Percentiles rank a stretch among this genome's conserved stretches.
Conservation (phyloP, 2,888 invertebrate species). For the Notodonta ziczac region DNA sequence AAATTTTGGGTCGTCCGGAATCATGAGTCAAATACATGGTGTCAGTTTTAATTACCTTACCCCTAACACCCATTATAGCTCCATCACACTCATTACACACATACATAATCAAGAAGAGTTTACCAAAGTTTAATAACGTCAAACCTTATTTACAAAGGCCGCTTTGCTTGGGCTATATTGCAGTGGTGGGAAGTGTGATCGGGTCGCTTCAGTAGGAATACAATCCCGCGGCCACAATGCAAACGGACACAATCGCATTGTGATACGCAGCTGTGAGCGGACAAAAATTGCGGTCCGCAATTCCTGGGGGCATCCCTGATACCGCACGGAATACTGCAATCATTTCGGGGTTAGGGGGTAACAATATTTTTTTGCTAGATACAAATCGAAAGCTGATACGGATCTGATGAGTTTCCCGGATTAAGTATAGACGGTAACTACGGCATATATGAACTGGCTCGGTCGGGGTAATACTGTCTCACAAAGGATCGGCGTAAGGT, state of each 20-base stretch:
- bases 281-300: slow-evolving; percentile 9
- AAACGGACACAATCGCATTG: slow-evolving; percentile 41
- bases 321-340: slow-evolving; percentile 9
- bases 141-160: slow-evolving; percentile 31
- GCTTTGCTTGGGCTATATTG: slow-evolving; percentile 31
- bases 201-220: slow-evolving; percentile 28
- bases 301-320: slow-evolving; percentile 9
- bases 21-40: too few relatives aligned
- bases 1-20: too few relatives aligned
- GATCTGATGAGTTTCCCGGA: too few relatives aligned
- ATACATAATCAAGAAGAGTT: background rate
- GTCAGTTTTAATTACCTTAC: too few relatives aligned
- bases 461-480: too few relatives aligned
- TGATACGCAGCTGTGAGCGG: slow-evolving; percentile 22
- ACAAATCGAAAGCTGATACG: too few relatives aligned
- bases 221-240: slow-evolving; percentile 37
- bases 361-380: too few relatives aligned
- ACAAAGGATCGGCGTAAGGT: too few relatives aligned
- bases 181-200: slow-evolving; percentile 32
- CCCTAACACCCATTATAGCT: background rate
- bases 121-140: slow-evolving; percentile 18
- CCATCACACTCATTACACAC: background rate
- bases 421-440: too few relatives aligned
- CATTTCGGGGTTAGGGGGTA: too few relatives aligned
- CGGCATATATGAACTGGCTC: too few relatives aligned